These are phyloP conservation scores for Urophycis tenuis DNA, from an alignment of 2,797 vertebrate species.

Conservation along the genomic window DNA sequence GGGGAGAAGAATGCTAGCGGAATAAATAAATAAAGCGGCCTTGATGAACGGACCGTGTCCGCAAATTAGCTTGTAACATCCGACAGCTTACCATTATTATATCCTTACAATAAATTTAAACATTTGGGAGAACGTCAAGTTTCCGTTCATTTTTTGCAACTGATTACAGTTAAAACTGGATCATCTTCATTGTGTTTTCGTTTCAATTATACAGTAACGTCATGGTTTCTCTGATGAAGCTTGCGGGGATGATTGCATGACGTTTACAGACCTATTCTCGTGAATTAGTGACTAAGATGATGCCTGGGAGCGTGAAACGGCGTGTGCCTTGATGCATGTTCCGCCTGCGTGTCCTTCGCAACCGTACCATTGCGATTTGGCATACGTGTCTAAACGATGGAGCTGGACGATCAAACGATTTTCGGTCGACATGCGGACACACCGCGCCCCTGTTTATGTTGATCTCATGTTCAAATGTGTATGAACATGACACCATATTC, in stretches of 20 bases:
- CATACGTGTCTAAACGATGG: not conserved
- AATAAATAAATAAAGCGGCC: not conserved
- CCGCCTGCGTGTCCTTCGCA: too few species aligned
- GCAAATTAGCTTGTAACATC: not conserved
- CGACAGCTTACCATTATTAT: not conserved
- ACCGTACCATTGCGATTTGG: not conserved
- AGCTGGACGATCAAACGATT: not conserved
- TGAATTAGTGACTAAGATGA: not conserved
- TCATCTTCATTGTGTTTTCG: not conserved
- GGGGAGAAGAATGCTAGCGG: slow-evolving; percentile 21
- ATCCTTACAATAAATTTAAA: not conserved
- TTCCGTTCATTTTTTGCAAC: not conserved
- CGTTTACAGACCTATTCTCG: not conserved
- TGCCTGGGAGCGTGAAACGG: not conserved
- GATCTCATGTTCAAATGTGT: not conserved
- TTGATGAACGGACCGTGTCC: not conserved
- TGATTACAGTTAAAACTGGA: not conserved
- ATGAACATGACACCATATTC: not conserved
- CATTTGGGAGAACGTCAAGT: not conserved
- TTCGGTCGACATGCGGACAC: not conserved
- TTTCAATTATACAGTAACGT: not conserved
- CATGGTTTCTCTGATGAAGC: not conserved
- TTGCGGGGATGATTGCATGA: not conserved
- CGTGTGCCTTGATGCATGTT: not conserved
- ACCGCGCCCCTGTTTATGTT: not conserved